A percentile compares a stretch with the other conserved stretches of the same genome.
phyloP scores from a whole-genome alignment of 2,888 invertebrate genomes.

The Plagodis dolabraria region DNA sequence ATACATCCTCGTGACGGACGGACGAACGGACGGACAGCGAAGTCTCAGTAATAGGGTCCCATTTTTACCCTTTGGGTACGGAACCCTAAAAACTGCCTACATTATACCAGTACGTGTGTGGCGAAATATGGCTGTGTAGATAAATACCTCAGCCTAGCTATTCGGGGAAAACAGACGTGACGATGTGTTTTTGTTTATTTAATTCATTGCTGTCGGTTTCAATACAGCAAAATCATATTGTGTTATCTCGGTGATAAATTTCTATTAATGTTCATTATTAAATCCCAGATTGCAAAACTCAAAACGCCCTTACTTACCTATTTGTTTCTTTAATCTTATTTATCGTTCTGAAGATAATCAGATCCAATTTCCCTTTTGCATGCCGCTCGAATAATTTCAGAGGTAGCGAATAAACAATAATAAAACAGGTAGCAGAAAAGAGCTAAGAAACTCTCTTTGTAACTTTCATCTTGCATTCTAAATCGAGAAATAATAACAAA shows the following conservation, averaged over 20 bases:
- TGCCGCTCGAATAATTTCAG: conserved; percentile 33
- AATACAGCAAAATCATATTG: conserved; percentile 4
- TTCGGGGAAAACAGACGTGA: too few species aligned
- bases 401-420: conserved; percentile 37
- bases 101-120: too few species aligned
- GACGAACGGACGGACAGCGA: too few species aligned
- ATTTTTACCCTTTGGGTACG: too few species aligned
- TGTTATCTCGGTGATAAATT: conserved; percentile 22
- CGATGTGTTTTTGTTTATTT: too few species aligned
- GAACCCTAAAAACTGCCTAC: too few species aligned
- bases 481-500: conserved; percentile 62
- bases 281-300: conserved; percentile 20
- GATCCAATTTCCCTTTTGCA: conserved; percentile 32
- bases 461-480: conserved; percentile 50
- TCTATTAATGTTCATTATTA: conserved; percentile 24
- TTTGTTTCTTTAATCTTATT: conserved; percentile 34
- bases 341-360: conserved; percentile 34
- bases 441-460: conserved; percentile 31
- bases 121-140: too few species aligned
- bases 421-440: conserved; percentile 39
- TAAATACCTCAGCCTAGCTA: too few species aligned
- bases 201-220: neutral
- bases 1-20: too few species aligned
- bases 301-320: conserved; percentile 15
- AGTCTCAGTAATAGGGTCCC: too few species aligned